Percentiles rank a stretch among this genome's conserved stretches.
Evolutionary conservation across 2,888 invertebrate species (phyloP).

Genomic region (Chrysotoxum bicinctum): DNA sequence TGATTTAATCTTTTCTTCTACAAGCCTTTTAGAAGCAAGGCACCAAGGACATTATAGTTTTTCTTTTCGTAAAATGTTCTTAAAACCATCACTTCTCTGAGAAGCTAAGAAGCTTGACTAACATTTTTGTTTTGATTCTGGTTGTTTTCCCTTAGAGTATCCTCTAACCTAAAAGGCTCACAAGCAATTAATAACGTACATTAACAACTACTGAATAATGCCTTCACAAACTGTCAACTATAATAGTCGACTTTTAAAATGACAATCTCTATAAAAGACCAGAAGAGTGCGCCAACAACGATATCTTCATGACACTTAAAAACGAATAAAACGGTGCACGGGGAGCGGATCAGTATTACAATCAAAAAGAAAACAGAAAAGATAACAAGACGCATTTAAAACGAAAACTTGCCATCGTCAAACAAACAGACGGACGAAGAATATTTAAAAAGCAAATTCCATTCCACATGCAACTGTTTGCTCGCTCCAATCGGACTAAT

Average conservation of each 20-base stretch:
- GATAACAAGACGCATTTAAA: constrained; percentile 20
- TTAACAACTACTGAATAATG: constrained; percentile 21
- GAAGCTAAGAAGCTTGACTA: background rate
- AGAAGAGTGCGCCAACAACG: constrained; percentile 9
- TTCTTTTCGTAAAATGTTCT: no score
- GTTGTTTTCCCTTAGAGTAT: background rate
- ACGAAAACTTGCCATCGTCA: constrained; percentile 24
- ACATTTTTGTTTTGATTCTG: constrained; percentile 15
- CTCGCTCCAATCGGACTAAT: constrained; percentile 42
- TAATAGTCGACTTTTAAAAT: background rate
- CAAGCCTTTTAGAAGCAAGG: no score
- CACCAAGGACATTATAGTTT: no score
- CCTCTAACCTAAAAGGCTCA: constrained; percentile 8
- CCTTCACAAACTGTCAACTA: constrained; percentile 38
- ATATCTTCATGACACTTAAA: constrained; percentile 62
- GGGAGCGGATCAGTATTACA: background rate
- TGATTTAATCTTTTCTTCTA: no score
- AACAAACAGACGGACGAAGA: background rate
- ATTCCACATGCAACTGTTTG: constrained; percentile 56
- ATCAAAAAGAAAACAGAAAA: background rate
- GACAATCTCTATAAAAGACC: background rate
- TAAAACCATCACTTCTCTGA: background rate
- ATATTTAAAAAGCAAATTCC: constrained; percentile 67
- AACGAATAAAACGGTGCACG: constrained; percentile 29
- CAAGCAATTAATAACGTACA: constrained; percentile 58